Evolutionary conservation across 2,888 invertebrate genomes (phyloP).

Genomic region (Tinea trinotella): DNA sequence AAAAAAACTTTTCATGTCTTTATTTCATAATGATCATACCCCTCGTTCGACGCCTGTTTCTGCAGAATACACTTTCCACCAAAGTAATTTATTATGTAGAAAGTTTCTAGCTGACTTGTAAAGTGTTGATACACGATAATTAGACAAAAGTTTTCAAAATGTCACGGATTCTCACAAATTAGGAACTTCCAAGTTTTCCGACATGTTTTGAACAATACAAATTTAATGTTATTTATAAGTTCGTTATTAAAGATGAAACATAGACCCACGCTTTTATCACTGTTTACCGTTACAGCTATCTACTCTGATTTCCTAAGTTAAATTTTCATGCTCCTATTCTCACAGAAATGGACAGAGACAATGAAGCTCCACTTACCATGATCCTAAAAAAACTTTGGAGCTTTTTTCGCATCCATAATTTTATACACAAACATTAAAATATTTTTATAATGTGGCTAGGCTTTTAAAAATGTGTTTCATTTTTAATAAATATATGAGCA

Average conservation of each 20-base stretch:
- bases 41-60: no score
- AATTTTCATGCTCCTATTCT: no score
- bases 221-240: not conserved
- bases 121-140: not conserved
- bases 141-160: not conserved
- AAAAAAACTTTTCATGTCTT: not conserved
- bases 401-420: no score
- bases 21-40: not conserved
- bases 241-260: not conserved
- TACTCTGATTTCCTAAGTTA: no score
- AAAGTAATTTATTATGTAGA: constrained; percentile 11
- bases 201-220: not conserved
- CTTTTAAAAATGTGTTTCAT: no score
- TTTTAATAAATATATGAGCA: no score
- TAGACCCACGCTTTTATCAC: not conserved
- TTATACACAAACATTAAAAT: no score
- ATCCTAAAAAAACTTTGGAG: no score
- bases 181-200: not conserved
- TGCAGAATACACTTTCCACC: not conserved
- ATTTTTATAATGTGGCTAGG: no score
- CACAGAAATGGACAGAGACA: no score
- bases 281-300: no score
- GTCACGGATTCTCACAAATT: not conserved
- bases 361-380: no score
- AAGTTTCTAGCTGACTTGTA: not conserved